These are phyloP conservation scores for Metaphire vulgaris DNA, from an alignment of 1,140 invertebrate genomes.

Conservation along the genomic window DNA sequence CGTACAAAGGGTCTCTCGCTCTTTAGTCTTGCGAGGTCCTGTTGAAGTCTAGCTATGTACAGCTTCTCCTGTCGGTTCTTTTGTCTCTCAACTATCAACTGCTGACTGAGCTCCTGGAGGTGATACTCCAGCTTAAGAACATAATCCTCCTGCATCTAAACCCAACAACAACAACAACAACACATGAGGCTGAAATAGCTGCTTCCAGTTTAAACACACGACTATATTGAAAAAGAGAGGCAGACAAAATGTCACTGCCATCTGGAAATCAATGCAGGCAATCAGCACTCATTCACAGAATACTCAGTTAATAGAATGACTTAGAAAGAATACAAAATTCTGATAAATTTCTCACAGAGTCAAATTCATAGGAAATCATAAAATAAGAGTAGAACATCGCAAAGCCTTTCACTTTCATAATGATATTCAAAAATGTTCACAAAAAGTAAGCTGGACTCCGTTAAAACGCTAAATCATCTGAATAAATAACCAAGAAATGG, in stretches of 20 bases:
- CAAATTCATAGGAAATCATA: no score
- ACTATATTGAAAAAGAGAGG: not conserved
- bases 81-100: constrained; percentile 26
- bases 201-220: not conserved
- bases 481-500: no score
- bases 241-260: not conserved
- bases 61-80: constrained; percentile 26
- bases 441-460: no score
- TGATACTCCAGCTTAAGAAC: constrained; percentile 18
- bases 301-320: not conserved
- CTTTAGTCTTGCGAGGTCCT: constrained; percentile 26
- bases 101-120: constrained; percentile 23
- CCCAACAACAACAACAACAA: not conserved
- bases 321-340: not conserved
- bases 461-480: no score
- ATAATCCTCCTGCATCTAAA: not conserved
- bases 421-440: no score
- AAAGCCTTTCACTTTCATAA: no score
- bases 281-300: not conserved
- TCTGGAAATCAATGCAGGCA: not conserved
- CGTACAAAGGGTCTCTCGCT: constrained; percentile 27
- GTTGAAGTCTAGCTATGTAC: constrained; percentile 24
- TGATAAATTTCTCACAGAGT: no score
- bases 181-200: not conserved
- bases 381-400: no score